These are phyloP conservation scores for Pagetopsis macropterus DNA, from an alignment of 2,797 vertebrate species.

Conservation along the genomic window DNA sequence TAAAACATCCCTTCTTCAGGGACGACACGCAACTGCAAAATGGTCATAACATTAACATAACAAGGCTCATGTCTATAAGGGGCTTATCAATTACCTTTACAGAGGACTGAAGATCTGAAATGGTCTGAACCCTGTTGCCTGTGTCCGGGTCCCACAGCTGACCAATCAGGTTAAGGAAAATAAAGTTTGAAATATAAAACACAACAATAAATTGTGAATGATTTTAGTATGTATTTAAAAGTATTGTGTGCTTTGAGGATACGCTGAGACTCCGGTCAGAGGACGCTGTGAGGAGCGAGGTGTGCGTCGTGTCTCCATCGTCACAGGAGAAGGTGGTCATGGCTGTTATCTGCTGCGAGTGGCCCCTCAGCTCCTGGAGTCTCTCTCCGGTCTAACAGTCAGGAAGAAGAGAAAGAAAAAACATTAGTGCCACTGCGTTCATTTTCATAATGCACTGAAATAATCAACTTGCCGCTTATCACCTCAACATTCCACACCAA, in stretches of 20 bases:
- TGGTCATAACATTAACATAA: background rate
- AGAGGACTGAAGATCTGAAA: slow-evolving; percentile 92
- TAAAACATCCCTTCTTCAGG: background rate
- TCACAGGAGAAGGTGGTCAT: slow-evolving; percentile 82
- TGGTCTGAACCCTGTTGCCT: slow-evolving; percentile 87
- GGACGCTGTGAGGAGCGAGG: slow-evolving; percentile 90
- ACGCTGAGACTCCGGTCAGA: slow-evolving; percentile 94
- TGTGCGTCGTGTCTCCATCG: slow-evolving; percentile 40
- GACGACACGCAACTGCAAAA: background rate
- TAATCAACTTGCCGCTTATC: slow-evolving; percentile 30
- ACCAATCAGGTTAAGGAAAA: slow-evolving; percentile 60
- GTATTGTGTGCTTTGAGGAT: slow-evolving; percentile 82
- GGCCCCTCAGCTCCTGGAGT: slow-evolving; percentile 89
- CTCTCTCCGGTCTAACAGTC: slow-evolving; percentile 90
- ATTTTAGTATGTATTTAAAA: background rate
- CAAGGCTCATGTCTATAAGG: background rate
- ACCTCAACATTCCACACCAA: slow-evolving; percentile 95
- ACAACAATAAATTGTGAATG: background rate
- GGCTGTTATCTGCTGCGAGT: slow-evolving; percentile 94
- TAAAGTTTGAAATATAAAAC: slow-evolving; percentile 8
- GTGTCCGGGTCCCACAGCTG: slow-evolving; percentile 92
- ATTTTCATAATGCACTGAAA: slow-evolving; percentile 1
- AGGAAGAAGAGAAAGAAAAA: background rate
- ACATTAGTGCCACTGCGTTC: slow-evolving; percentile 7
- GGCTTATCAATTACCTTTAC: slow-evolving; percentile 86